Conservation (phyloP, 2,113 vertebrate genomes). For the Myiagra hebetior region DNA sequence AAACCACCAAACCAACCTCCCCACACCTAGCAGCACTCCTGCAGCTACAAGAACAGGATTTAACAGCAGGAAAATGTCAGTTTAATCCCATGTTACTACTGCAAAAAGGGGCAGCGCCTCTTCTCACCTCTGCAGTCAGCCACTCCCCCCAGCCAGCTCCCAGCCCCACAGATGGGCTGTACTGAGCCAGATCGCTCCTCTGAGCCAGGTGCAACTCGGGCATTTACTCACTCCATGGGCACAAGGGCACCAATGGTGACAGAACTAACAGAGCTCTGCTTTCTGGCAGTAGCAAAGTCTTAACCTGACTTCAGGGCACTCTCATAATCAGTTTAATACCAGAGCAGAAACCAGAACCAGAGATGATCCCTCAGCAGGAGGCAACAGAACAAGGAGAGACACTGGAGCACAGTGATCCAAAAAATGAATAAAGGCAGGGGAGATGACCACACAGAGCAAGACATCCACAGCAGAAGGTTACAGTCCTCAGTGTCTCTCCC, state of each 20-base stretch:
- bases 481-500: background rate
- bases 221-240: rapidly evolving
- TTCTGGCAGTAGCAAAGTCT: background rate
- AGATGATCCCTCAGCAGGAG: background rate
- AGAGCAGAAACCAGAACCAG: background rate
- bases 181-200: background rate
- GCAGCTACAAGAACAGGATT: background rate
- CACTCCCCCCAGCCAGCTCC: rapidly evolving
- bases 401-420: background rate
- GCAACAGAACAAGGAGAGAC: background rate
- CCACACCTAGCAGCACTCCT: background rate
- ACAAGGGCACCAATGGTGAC: background rate
- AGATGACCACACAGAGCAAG: background rate
- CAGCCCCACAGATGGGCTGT: rapidly evolving
- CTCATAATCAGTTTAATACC: background rate
- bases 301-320: background rate
- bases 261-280: background rate
- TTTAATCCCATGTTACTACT: background rate
- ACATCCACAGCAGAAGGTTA: background rate
- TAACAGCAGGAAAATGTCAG: background rate
- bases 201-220: background rate
- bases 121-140: rapidly evolving
- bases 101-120: background rate
- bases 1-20: background rate
- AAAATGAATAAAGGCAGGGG: background rate